phyloP scores from a whole-genome alignment of 1,140 invertebrate species.

The Adoxophyes honmai region DNA sequence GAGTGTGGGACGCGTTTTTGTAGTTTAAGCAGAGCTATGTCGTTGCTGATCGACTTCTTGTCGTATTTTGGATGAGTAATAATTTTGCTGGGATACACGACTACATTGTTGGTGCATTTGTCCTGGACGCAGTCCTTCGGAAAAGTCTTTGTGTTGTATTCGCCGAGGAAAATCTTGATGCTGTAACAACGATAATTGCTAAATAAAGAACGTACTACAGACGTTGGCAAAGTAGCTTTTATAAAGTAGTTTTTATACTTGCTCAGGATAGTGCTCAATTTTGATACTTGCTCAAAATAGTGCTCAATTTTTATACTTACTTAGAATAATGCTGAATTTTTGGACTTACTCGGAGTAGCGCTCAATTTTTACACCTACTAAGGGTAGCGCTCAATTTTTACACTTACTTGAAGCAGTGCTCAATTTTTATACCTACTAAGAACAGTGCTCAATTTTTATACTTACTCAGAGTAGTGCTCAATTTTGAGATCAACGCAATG shows the following conservation, averaged over 20 bases:
- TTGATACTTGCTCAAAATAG: too few relatives aligned
- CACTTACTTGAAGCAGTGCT: background rate
- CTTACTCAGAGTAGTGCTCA: conserved; percentile 5
- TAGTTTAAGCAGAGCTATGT: background rate
- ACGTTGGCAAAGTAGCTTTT: too few relatives aligned
- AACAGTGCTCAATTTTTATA: background rate
- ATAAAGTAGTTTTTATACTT: too few relatives aligned
- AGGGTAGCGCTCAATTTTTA: background rate
- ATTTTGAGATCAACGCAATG: background rate
- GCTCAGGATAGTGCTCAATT: too few relatives aligned
- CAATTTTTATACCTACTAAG: background rate
- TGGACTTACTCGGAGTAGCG: too few relatives aligned
- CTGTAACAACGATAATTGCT: background rate
- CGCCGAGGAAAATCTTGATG: background rate
- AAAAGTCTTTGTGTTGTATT: background rate
- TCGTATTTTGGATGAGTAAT: background rate
- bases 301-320: too few relatives aligned
- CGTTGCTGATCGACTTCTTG: background rate
- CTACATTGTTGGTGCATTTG: background rate
- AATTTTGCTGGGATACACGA: background rate
- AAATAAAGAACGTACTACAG: background rate
- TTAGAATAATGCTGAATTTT: too few relatives aligned
- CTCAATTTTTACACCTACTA: background rate
- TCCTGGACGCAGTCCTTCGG: background rate
- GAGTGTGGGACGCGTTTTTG: background rate